These are phyloP conservation scores for Anguilla pacifica DNA, from an alignment of 2,797 vertebrate genomes.

Conservation along the genomic window DNA sequence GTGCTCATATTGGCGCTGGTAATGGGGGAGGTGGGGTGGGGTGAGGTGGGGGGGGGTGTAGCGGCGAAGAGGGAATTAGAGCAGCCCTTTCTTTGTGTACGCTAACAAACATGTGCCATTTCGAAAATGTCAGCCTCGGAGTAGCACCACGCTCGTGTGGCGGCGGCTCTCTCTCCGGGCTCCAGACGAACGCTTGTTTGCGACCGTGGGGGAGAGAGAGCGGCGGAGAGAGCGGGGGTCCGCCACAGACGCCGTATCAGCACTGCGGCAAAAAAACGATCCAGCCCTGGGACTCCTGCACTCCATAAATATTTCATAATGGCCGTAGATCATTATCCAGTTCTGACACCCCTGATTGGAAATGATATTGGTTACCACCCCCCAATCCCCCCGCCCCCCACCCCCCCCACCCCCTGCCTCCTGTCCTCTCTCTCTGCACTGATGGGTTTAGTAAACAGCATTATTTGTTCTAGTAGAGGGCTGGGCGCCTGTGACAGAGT, in stretches of 20 bases:
- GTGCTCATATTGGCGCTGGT: neutral
- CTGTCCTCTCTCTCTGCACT: conserved; percentile 12
- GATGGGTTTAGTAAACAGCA: conserved; percentile 23
- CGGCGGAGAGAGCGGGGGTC: conserved; percentile 13
- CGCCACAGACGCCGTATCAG: neutral
- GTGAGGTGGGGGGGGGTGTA: neutral
- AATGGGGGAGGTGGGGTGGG: neutral
- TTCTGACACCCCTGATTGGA: conserved; percentile 37
- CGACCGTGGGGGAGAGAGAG: conserved; percentile 15
- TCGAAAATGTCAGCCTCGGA: conserved; percentile 42
- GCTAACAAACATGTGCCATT: conserved; percentile 51
- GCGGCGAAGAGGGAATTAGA: neutral
- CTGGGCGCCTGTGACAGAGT: neutral
- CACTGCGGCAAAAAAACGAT: neutral
- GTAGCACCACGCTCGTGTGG: neutral
- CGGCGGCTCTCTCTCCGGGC: neutral
- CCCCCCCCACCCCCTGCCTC: neutral
- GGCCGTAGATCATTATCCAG: conserved; percentile 48
- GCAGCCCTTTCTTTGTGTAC: conserved; percentile 13
- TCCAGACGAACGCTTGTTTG: conserved; percentile 17
- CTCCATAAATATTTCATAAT: conserved; percentile 52
- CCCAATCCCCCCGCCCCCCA: neutral
- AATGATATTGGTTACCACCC: conserved; percentile 39
- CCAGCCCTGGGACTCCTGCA: conserved; percentile 17
- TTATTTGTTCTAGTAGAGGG: neutral